Base-by-base conservation (phyloP, 2,113 vertebrate genomes). In the Chascanopsetta lugubris region DNA sequence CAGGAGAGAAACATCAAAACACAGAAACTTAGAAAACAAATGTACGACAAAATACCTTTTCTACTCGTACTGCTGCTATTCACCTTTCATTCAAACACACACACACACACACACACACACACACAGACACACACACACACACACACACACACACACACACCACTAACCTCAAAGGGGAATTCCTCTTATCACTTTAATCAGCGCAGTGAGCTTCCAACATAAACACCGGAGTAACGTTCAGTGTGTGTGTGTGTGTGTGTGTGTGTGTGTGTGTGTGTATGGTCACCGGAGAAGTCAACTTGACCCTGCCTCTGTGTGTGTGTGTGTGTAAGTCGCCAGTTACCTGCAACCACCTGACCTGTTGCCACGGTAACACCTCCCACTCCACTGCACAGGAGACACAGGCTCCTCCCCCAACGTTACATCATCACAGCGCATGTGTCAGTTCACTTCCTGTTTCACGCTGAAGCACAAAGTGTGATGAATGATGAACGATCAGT, bases 81-180 rank as follows among this genome's bases (percentile, higher is more conserved):
- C n/a, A n/a, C n/a, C n/a, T n/a, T n/a, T n/a, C n/a, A n/a, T n/a
- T n/a, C n/a, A n/a, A 34, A 34, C 32, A 29, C 27, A 29, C 27
- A 29, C 27, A 29, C 32, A 34, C 40, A 43, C 40, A 43, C 40
- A 43, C 40, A 43, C 40, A 18, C n/a, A 45, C 20, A 45, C 43
- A 22, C 43, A 45, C 43, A 47, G n/a, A 21, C 27, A 72, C 8
- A 51, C 18, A 57, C 34, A 27, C n/a, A 34, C 48, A 46, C 42
- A 60, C 17, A 7, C 56, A 47, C 30, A 25, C 6, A 3, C 12
- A 60, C 67, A 40, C 64, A 62, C 79, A 36, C 0, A 85, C 83
- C 83, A 62, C 79, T 42, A 1, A 85, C 83, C 83, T 72, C 20
- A 4, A n/a, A 12, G 26, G 5, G 30, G 63, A 47, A 21, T n/a